Evolutionary conservation across 1,140 invertebrate genomes (phyloP), one percentile per base, ranked within the genome.

Genomic region (Drosophila pruinosa): DNA sequence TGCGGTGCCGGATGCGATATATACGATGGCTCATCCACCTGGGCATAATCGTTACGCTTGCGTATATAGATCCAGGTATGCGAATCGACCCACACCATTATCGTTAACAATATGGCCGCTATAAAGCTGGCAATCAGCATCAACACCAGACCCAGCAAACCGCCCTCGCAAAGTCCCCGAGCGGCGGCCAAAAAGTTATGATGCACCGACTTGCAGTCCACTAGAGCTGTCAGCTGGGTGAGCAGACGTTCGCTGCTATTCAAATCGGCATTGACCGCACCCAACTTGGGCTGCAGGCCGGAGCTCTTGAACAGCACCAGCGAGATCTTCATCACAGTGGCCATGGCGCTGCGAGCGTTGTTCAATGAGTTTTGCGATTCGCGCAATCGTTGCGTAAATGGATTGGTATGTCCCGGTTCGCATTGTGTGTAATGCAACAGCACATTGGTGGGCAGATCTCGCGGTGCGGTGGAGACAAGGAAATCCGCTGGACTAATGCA

Each of bases 61-160:
- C 97, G 95, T 78, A 98, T 97, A 89, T 98, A 98, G 86, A 98
- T 98, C 97, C 97, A 99, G 0, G 97, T 97, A 85, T 98, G 97
- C 14, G 97, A 98, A 85, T 98, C 97, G 19, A 98, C 95, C 94
- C 97, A 97, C 21, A 98, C 97, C 54, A 98, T 94, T 10, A 97
- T 94, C 0, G 97, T 98, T 90, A 98, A 95, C 67, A 98, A 93
- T 43, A 98, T 93, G 22, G 97, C 97, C 52, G 97, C 95, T 17
- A 95, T 94, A 19, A 96, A 93, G 54, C 96, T 95, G 2, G 97
- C 97, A 36, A 96, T 90, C 28, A 99, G 93, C 94, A 98, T 96
- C 39, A 98, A 94, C 2, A 95, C 93, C 76, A 98, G 89, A 53
- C 97, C 97, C 86, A 94, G 94, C 90, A 98, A 85, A 47, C 96